These are phyloP conservation scores for Peromyscus maniculatus DNA, from an alignment of 2,113 vertebrate genomes.

Conservation along the genomic window DNA sequence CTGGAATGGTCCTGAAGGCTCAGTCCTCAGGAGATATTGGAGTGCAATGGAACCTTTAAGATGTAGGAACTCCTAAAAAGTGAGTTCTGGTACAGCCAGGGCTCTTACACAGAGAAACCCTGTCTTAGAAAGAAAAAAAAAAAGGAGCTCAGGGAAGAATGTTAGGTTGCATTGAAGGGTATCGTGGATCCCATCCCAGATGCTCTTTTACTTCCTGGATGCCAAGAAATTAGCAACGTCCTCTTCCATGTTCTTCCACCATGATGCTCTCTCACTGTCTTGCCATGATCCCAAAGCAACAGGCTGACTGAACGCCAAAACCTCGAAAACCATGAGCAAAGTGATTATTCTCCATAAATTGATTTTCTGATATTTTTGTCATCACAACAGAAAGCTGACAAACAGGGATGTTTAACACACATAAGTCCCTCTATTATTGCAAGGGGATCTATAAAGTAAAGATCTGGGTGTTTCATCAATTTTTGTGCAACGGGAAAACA, in stretches of 20 bases:
- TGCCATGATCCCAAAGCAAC: background rate
- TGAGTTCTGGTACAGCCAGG: background rate
- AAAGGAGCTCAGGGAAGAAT: background rate
- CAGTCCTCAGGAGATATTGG: background rate
- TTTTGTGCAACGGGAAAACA: constrained; percentile 41
- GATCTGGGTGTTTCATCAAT: background rate
- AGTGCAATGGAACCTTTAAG: background rate
- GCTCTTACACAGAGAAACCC: background rate
- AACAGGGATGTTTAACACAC: background rate
- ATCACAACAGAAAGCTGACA: background rate
- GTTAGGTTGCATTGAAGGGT: background rate
- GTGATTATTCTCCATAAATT: background rate
- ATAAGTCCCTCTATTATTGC: background rate
- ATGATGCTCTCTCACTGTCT: background rate
- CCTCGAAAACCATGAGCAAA: background rate
- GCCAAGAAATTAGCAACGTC: background rate
- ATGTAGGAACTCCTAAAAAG: background rate
- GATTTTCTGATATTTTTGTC: background rate
- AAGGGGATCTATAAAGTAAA: background rate
- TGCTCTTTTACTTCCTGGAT: background rate
- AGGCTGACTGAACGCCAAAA: background rate
- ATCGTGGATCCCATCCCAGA: fast-evolving
- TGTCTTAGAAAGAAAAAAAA: background rate
- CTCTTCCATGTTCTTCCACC: background rate
- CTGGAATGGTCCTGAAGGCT: background rate